A percentile compares a stretch with the other conserved stretches of the same genome.
Conservation (phyloP, 2,888 invertebrate species). For the Octodonta nipae region DNA sequence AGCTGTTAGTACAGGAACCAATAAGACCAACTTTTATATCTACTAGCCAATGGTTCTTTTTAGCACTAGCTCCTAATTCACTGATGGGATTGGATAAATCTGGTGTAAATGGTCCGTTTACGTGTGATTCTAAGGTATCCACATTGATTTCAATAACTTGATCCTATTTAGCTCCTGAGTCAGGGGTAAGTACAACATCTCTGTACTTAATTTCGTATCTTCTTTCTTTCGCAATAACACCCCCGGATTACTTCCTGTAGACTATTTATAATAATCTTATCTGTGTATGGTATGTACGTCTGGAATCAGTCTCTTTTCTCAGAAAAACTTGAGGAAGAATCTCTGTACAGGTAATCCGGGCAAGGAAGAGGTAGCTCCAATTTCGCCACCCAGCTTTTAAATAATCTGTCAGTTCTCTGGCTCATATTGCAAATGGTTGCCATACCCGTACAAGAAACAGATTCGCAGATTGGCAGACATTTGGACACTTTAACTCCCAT, state of each 20-base stretch:
- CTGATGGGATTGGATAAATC: conserved; percentile 94
- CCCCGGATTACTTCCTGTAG: conserved; percentile 77
- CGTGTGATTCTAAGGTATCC: conserved; percentile 85
- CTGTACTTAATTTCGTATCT: conserved; percentile 65
- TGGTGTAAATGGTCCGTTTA: conserved; percentile 98
- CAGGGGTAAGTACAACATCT: conserved; percentile 60
- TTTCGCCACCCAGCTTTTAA: conserved; percentile 99
- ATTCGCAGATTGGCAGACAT: conserved; percentile 94
- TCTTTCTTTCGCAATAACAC: conserved; percentile 53
- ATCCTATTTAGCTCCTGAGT: conserved; percentile 72
- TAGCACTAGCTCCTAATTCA: conserved; percentile 73
- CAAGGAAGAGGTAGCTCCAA: conserved; percentile 94
- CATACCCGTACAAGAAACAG: conserved; percentile 99
- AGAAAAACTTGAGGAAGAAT: no score
- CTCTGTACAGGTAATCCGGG: conserved; percentile 93
- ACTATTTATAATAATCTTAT: conserved; percentile 84
- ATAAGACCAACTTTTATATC: conserved; percentile 93
- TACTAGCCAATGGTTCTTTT: conserved; percentile 84
- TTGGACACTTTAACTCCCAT: conserved; percentile 98
- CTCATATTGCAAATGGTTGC: conserved; percentile 99
- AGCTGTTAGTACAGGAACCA: conserved; percentile 98
- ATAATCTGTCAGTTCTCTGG: no score
- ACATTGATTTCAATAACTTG: conserved; percentile 83
- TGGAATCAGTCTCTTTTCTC: no score
- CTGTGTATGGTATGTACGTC: conserved; percentile 87